These are phyloP conservation scores for Hypena proboscidalis DNA, from an alignment of 2,888 invertebrate species.

Conservation along the genomic window DNA sequence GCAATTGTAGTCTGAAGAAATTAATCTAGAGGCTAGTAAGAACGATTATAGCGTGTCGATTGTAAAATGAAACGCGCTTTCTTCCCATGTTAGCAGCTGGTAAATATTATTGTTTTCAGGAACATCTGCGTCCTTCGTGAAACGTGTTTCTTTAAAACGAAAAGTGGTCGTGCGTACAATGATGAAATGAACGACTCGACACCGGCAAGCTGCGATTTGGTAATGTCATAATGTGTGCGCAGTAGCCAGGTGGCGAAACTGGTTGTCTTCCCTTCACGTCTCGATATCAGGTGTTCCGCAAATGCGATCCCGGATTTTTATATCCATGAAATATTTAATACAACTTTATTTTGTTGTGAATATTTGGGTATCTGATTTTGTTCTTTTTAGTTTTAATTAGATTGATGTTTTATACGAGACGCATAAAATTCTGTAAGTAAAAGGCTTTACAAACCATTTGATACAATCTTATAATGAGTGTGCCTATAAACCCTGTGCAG, in stretches of 20 bases:
- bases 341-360: no score
- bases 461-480: conserved; percentile 25
- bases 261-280: conserved; percentile 63
- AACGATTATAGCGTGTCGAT: conserved; percentile 57
- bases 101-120: conserved; percentile 42
- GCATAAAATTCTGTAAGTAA: conserved; percentile 17
- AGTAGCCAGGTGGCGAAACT: conserved; percentile 71
- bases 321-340: neutral
- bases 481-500: conserved; percentile 44
- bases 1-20: conserved; percentile 54
- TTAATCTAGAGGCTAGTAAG: conserved; percentile 57
- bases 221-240: conserved; percentile 51
- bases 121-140: conserved; percentile 33
- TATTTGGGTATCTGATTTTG: no score
- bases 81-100: conserved; percentile 49
- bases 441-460: no score
- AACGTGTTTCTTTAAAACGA: conserved; percentile 35
- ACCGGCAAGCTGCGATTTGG: conserved; percentile 47
- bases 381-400: neutral
- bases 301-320: conserved; percentile 57
- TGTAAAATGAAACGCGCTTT: conserved; percentile 54
- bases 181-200: conserved; percentile 40
- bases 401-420: neutral
- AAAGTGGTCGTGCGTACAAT: conserved; percentile 29
- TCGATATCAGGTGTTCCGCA: conserved; percentile 61